Base-by-base conservation (phyloP, 23 tunicate genomes). In the Halocynthia roretzi region DNA sequence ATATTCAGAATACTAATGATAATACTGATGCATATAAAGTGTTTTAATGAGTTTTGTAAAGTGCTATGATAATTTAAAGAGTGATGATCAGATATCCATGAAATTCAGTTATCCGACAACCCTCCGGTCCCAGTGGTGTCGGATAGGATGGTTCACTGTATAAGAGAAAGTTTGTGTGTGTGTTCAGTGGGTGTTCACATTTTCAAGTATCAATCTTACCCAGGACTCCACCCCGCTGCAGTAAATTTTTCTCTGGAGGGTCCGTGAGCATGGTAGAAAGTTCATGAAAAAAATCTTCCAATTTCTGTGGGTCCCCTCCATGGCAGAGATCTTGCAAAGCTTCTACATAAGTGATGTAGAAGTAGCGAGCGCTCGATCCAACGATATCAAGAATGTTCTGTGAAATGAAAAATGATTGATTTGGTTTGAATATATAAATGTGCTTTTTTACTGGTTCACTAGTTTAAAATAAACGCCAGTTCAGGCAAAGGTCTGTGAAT, bases 321-420 rank as follows among this genome's bases (percentile, higher is more conserved):
- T 84, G 68, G 52, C 88, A 84, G 14, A 89, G 80, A 56, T 64
- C 61, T 40, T 83, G 85, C 51, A 89, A 57, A 67, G 77, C 50
- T 7, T 72, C 20, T 2, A 67, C 79, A 53, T 83, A 83, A 15
- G 87, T 75, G 15, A 62, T 62, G 72, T 84, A 71, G 12, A 89
- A 67, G 6, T 69, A 81, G 80, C 80, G 80, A 7, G 96, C 83
- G 71, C 87, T 83, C 6, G 71, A 80, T 8, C 82, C 87, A 60
- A 89, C 85, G 11, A 68, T 68, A 61, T 82, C 71, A 31, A 89
- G 56, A 7, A 89, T 84, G 54, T 80, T 83, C 96, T 89, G 71
- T 6, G 76, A 76, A 67, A 31, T 31, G 1, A 31, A 31, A 31
- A 31, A 31, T 31, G 4, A 31, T 31, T 31, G 44, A 31, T 31